phyloP scores from a whole-genome alignment of 35 echinoderm and acorn worm genomes.

The Lytechinus variegatus region DNA sequence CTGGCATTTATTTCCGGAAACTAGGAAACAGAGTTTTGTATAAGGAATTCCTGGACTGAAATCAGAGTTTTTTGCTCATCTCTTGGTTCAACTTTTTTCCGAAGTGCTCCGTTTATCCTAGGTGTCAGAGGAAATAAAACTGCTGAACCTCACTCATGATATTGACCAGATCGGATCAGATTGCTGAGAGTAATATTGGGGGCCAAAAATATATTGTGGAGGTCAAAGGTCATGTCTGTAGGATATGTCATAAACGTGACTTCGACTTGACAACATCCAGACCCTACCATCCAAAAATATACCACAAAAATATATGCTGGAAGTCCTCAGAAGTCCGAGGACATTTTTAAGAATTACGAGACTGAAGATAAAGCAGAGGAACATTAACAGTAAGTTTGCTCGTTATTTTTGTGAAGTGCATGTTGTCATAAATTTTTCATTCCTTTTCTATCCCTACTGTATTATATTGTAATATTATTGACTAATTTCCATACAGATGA shows the following conservation, averaged over 20 bases:
- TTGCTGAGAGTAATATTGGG: not conserved
- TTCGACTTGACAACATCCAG: not conserved
- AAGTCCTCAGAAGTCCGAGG: not conserved
- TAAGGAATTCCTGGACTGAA: not conserved
- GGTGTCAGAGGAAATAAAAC: slow-evolving; percentile 37
- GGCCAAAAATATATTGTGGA: not conserved
- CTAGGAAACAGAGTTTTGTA: not conserved
- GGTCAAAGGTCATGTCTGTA: not conserved
- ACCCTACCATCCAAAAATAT: not conserved
- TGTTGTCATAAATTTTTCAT: not conserved
- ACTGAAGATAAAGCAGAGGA: not conserved
- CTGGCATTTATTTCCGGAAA: not conserved
- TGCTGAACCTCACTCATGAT: not conserved
- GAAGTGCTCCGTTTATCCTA: not conserved
- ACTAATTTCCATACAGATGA: too few species aligned
- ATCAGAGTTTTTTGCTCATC: not conserved
- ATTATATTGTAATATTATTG: too few species aligned
- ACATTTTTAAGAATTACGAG: not conserved
- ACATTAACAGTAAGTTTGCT: not conserved
- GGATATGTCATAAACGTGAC: not conserved
- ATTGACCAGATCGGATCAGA: not conserved
- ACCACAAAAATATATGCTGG: not conserved
- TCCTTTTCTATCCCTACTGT: not conserved
- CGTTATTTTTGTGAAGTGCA: not conserved
- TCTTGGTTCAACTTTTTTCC: not conserved